Base-by-base conservation (phyloP, 2,113 vertebrate genomes). In the Litocranius walleri region DNA sequence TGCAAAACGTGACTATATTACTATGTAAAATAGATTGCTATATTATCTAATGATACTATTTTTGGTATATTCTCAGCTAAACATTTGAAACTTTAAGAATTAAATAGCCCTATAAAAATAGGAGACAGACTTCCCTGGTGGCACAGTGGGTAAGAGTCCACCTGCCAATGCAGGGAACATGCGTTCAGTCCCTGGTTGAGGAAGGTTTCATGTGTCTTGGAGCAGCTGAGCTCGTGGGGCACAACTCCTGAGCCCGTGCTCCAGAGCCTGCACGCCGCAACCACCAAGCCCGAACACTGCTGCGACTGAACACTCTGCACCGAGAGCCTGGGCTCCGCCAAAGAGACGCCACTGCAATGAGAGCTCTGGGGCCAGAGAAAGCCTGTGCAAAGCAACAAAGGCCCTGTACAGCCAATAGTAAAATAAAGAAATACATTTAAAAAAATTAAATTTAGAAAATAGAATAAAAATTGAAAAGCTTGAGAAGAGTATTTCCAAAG, bases 21-120 rank as follows among this genome's bases (percentile, higher is more conserved):
- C 40, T 50, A 85, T 50, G 12, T 59, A 80, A 89, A 48, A 81
- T n/a, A 71, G 33, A 81, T 52, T 21, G 27, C 61, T 74, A 52
- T 74, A 74, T 61, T 88, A 29, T 64, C 43, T 67, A 78, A 57
- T 16, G 50, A 16, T 67, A 52, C 16, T 67, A 64, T 21, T 71
- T 80, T 71, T 74, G 29, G 17, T 71, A 36, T 27, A 90, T 29
- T 43, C 21, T 67, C 77, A 50, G 80, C 45, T 45, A 93, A 93
- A 81, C 12, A 27, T 45, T 59, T 93, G n/a, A 93, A 81, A 96
- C 21, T 54, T 62, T 93, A 59, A 71, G 59, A 36, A 85, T 80
- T 85, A 95, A 64, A 40, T 33, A 56, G 27, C 50, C 10, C n/a
- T 56, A 59, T 50, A 71, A 52, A 59, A 92, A 82, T 43, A 88